Conservation (phyloP, 2,113 vertebrate genomes). For the Merops nubicus region DNA sequence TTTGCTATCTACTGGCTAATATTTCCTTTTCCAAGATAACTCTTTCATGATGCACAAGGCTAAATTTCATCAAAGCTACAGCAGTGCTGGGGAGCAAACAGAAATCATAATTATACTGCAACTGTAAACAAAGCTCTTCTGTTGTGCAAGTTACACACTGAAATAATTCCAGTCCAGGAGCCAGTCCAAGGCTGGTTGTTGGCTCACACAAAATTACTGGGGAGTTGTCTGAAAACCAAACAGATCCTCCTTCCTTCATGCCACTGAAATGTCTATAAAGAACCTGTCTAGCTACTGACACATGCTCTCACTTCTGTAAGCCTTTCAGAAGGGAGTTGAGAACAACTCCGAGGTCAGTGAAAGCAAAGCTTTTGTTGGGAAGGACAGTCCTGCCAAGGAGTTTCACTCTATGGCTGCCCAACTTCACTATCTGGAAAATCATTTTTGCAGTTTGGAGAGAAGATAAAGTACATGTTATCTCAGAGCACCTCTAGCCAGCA, state of each 20-base stretch:
- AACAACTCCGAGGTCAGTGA: neutral
- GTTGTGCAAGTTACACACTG: neutral
- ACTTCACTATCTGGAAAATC: neutral
- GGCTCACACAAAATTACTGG: neutral
- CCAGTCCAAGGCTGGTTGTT: neutral
- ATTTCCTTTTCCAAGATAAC: neutral
- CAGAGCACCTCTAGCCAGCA: neutral
- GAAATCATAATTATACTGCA: neutral
- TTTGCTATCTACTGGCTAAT: rapidly evolving
- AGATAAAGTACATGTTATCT: rapidly evolving
- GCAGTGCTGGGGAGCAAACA: neutral
- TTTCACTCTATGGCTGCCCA: neutral
- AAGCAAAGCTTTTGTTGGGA: neutral
- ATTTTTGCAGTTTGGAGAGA: neutral
- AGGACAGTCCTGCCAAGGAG: neutral
- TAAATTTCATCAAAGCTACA: neutral
- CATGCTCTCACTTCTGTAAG: neutral
- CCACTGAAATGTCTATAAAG: neutral
- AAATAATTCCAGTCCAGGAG: neutral
- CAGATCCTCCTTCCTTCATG: neutral
- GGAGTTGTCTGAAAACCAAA: neutral
- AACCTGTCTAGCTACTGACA: rapidly evolving
- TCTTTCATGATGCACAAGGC: neutral
- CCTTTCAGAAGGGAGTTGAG: neutral
- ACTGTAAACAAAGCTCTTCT: neutral